Evolutionary conservation across 1,140 invertebrate genomes (phyloP).

Genomic region (Microplitis mediator): DNA sequence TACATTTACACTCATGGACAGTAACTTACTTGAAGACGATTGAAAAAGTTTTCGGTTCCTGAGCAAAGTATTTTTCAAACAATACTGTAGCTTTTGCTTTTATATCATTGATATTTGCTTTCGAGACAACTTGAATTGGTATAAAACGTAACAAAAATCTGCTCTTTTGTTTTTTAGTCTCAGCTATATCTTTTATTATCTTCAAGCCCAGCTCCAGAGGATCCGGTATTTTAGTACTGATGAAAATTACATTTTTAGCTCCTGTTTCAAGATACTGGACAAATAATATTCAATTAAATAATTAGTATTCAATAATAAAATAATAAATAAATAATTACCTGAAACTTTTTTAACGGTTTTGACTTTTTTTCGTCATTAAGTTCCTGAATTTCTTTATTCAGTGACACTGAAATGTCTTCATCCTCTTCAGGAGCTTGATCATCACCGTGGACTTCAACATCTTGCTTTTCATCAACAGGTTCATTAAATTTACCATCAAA

Average conservation of each 20-base stretch:
- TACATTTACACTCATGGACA: no score
- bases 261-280: conserved; percentile 74
- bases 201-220: conserved; percentile 72
- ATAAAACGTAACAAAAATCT: conserved; percentile 78
- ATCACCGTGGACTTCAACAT: background rate
- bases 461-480: background rate
- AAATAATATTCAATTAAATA: conserved; percentile 12
- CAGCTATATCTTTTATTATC: conserved; percentile 76
- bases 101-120: conserved; percentile 77
- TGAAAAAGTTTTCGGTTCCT: conserved; percentile 74
- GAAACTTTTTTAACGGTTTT: background rate
- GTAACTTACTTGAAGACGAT: conserved; percentile 74
- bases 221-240: conserved; percentile 75
- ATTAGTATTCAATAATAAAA: background rate
- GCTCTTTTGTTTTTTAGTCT: conserved; percentile 71
- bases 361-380: conserved; percentile 57
- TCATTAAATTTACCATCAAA: conserved; percentile 77
- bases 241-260: conserved; percentile 84
- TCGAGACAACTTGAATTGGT: conserved; percentile 82
- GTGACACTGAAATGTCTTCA: conserved; percentile 67
- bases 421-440: conserved; percentile 54
- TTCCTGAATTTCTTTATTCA: conserved; percentile 70
- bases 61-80: conserved; percentile 76
- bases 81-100: conserved; percentile 68
- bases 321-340: background rate